A percentile compares a stretch with the other conserved stretches of the same genome.
phyloP scores from a whole-genome alignment of 2,113 vertebrate species.

The Mesoclemmys tuberculata region DNA sequence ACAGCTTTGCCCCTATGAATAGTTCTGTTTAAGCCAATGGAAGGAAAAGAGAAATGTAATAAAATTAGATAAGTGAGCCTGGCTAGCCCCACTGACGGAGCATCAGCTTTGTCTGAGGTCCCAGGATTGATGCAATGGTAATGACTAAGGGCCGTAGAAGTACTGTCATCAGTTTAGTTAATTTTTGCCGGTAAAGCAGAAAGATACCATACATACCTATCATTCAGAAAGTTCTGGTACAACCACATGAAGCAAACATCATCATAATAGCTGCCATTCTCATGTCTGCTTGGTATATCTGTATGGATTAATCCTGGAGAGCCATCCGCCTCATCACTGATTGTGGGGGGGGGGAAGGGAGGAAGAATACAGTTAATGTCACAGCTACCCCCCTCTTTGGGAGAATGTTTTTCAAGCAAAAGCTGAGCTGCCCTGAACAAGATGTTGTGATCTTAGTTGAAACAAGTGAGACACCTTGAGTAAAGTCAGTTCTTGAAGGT shows the following conservation, averaged over 20 bases:
- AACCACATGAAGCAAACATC: conserved; percentile 61
- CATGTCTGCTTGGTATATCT: background rate
- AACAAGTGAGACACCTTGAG: background rate
- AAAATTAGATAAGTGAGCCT: background rate
- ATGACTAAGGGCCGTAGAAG: background rate
- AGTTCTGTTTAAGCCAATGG: background rate
- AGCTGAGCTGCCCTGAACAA: background rate
- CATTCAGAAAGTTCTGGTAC: conserved; percentile 65
- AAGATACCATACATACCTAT: conserved; percentile 39
- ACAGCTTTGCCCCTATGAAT: background rate
- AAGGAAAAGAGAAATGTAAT: background rate
- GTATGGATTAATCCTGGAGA: background rate
- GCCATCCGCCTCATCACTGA: background rate
- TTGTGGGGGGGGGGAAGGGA: too few relatives aligned
- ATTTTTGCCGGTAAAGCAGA: background rate
- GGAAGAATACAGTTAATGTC: background rate
- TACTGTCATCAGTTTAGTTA: background rate
- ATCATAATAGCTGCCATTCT: background rate
- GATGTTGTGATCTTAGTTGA: background rate
- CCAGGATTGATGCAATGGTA: background rate
- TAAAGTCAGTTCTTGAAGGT: background rate
- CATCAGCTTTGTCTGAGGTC: background rate
- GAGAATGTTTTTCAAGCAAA: background rate
- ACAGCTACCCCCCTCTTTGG: background rate
- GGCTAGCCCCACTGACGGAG: background rate